Evolutionary conservation across 2,888 invertebrate genomes (phyloP), one percentile per base, ranked within the genome.

Genomic region (Caenorhabditis sulstoni): DNA sequence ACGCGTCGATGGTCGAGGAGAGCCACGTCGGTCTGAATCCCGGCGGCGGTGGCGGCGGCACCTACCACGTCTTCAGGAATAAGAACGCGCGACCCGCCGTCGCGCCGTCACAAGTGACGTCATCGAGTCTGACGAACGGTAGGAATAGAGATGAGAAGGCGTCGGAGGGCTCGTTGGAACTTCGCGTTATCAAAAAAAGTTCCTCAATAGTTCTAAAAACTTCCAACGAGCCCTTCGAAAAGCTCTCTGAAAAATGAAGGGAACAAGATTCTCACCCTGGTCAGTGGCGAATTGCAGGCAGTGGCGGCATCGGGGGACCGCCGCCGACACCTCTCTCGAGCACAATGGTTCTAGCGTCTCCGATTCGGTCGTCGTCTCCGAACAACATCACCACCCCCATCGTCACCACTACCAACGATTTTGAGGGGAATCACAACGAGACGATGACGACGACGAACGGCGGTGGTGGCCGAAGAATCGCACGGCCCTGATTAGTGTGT

Each of bases 1-100:
- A 87, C 76, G 87, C 87, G 1, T 87, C 87, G 52, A 87, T 87
- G 87, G 83, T 87, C 22, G 85, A 83, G 5, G 81, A 80, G 50
- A 80, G 80, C 44, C 80, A 80, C 20, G 35, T 76, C 5, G 75
- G 80, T 7, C 53, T 57, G 57, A 55, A 53, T 41, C 68, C 68
- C 7, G 29, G 29, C 29, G 29, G 29, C 29, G 29, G 29, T 5
- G 7, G 29, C 7, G 37, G 35, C 9, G 52, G 59, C 14, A 61
- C 61, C 11, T 78, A 78, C 62, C 67, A 73, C 49, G 50, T 61
- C 3, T 79, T 67, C 44, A 52, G 49, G 3, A 22, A 61, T 0
- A 62, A 64, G 18, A 62, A 57, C 22, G 49, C 29, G 20, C 11
- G 49, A 12, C 68, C 23, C 16, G 35, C 49, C 29, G 61, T 70